Evolutionary conservation across 2,113 vertebrate genomes (phyloP), one percentile per base, ranked within the genome.

Genomic region (Delphinus delphis): DNA sequence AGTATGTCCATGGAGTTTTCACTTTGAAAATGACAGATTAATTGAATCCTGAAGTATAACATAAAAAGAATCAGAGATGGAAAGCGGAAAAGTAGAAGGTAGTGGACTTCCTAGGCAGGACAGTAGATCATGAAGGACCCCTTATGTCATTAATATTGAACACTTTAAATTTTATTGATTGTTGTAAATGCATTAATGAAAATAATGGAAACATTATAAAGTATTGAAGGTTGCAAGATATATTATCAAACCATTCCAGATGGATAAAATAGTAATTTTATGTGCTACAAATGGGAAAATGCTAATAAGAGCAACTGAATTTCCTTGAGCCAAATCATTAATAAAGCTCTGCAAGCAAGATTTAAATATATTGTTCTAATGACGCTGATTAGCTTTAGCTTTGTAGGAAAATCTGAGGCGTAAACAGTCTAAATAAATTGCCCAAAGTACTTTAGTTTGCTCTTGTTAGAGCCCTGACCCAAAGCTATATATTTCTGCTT

Each of bases 381-480:
- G 81, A n/a, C 55, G 14, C 63, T 95, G 62, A 89, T 97, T 90
- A 94, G 63, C 97, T 93, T 95, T 95, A 94, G 73, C 97, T 93
- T 95, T 95, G 25, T 74, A 95, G 3, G 25, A 95, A 68, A 28
- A 41, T 13, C 3, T 84, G 41, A 86, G 28, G 65, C 10, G 36
- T 81, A 53, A 6, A 53, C 15, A 58, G 8, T 68, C 12, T 95
- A 17, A 65, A 62, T 74, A 53, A 82, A 74, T 25, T 79, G 28
- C 8, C 9, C 41, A 28, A 92, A 70, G 5, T 50, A 17, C 6
- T 21, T 58, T 8, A 87, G 25, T 21, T 41, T 90, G 20, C 36
- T 81, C 31, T 92, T 38, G 8, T 47, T 50, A 79, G 3, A 85
- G 23, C 17, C 14, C 41, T 58, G 17, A 73, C 50, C 11, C 11